phyloP scores from a whole-genome alignment of 2,113 vertebrate genomes.

The Hippocampus comes region DNA sequence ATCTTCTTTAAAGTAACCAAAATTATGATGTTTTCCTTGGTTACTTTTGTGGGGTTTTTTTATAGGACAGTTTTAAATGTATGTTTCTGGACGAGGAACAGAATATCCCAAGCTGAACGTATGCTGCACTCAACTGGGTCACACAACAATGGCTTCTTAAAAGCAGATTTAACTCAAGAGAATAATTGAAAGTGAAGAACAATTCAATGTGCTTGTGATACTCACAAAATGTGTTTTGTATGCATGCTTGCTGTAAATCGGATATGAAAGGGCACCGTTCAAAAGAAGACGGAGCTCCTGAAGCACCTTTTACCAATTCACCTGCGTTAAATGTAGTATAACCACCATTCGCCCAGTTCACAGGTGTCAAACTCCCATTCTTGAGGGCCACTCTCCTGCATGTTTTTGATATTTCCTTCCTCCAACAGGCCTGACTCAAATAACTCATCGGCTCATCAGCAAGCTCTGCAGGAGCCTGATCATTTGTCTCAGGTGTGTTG shows the following conservation, averaged over 20 bases:
- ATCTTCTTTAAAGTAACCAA: not conserved
- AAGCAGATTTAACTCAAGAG: not conserved
- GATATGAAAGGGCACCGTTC: conserved; percentile 1
- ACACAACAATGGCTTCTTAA: not conserved
- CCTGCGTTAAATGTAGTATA: conserved; percentile 1
- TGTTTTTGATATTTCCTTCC: too few species aligned
- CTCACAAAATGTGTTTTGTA: too few species aligned
- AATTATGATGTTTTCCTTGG: not conserved
- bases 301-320: conserved; percentile 1
- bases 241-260: not conserved
- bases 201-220: not conserved
- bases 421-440: too few species aligned
- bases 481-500: too few species aligned
- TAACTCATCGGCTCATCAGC: too few species aligned
- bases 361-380: too few species aligned
- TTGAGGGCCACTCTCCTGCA: too few species aligned
- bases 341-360: not conserved
- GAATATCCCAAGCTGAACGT: not conserved
- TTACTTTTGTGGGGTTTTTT: not conserved
- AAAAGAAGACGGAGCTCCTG: not conserved
- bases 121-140: not conserved
- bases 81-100: not conserved
- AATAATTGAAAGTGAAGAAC: not conserved
- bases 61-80: not conserved
- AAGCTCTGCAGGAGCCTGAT: too few species aligned